phyloP scores from a whole-genome alignment of 2,113 vertebrate genomes.

The Ifrita kowaldi region DNA sequence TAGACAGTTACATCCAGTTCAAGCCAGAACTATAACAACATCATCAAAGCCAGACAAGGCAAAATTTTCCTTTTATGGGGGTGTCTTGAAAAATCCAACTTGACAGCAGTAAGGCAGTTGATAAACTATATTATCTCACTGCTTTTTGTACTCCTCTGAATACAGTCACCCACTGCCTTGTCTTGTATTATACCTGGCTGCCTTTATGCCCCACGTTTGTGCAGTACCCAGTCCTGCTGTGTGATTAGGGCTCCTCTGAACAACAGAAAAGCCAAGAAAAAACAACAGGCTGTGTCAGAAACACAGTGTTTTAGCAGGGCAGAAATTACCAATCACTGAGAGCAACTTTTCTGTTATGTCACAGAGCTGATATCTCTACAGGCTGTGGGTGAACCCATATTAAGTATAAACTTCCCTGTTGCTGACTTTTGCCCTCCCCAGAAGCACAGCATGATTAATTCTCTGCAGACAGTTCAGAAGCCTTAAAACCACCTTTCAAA shows the following conservation, averaged over 20 bases:
- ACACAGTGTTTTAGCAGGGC: background rate
- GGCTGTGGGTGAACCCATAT: background rate
- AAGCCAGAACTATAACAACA: background rate
- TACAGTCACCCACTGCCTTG: background rate
- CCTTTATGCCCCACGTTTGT: background rate
- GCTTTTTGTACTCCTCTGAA: background rate
- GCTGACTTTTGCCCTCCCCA: background rate
- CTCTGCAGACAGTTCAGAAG: background rate
- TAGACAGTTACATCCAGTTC: background rate
- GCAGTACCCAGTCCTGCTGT: background rate
- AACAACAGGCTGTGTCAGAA: background rate
- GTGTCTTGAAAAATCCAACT: background rate
- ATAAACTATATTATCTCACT: background rate
- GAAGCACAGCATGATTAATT: background rate
- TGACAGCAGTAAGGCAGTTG: background rate
- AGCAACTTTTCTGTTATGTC: background rate
- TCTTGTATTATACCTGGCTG: background rate
- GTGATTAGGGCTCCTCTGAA: background rate
- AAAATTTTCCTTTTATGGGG: background rate
- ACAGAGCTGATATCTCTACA: background rate
- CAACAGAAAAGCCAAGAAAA: background rate
- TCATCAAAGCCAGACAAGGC: background rate
- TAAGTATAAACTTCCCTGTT: background rate
- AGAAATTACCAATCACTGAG: background rate
- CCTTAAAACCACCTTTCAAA: background rate